Conservation (phyloP, 2,797 vertebrate genomes). For the Tiaroga cobitis region DNA sequence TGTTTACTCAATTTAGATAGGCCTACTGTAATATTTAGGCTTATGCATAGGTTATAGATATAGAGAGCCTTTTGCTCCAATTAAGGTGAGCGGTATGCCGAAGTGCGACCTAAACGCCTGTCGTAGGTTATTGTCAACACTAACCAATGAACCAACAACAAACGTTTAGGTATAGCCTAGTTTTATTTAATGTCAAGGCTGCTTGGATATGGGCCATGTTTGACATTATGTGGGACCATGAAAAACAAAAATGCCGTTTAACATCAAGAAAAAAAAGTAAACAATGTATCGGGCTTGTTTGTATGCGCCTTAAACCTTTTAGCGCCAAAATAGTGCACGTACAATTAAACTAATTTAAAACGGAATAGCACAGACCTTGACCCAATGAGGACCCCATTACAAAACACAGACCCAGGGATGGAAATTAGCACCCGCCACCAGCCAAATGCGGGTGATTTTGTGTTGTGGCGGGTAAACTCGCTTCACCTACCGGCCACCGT, state of each 20-base stretch:
- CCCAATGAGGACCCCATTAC: not conserved
- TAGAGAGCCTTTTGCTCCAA: not conserved
- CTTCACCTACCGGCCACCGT: too few species aligned
- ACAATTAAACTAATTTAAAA: not conserved
- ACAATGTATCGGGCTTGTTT: not conserved
- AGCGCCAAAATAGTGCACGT: too few species aligned
- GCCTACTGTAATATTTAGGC: not conserved
- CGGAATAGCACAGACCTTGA: not conserved
- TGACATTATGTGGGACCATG: not conserved
- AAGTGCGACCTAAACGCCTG: not conserved
- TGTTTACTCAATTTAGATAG: not conserved
- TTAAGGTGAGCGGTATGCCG: not conserved
- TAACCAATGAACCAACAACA: not conserved
- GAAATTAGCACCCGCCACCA: too few species aligned
- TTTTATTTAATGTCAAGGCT: not conserved
- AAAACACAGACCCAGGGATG: not conserved
- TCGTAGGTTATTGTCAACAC: not conserved
- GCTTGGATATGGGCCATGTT: too few species aligned
- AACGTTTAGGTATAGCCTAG: too few species aligned
- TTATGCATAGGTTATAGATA: too few species aligned
- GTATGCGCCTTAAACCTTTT: not conserved
- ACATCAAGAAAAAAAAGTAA: not conserved
- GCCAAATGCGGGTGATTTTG: too few species aligned
- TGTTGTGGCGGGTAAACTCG: too few species aligned
- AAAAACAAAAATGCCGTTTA: conserved; percentile 3